Evolutionary conservation across 2,113 vertebrate genomes (phyloP), one percentile per base, ranked within the genome.

Genomic region (Jaculus jaculus): DNA sequence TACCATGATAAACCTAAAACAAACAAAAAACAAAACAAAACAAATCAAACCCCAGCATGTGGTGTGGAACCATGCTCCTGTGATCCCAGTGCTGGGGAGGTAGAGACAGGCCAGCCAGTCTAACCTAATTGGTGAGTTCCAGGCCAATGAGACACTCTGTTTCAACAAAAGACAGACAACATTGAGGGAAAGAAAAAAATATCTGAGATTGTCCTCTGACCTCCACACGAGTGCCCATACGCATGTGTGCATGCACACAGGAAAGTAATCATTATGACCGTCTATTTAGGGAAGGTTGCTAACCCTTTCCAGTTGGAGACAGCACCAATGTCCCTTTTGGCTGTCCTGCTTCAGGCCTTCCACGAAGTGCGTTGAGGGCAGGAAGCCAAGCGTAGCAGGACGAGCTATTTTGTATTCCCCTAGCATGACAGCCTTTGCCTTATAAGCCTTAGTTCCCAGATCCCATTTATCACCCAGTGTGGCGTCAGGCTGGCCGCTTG

Each of bases 231-330:
- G 30, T 51, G 20, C 2, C 51, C 66, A 32, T 20, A 80, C 26
- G 21, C 58, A 61, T 28, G n/a, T 28, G 51, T 8, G 21, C 82
- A 84, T 39, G 26, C 17, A 69, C 18, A 78, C 17, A 47, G 18
- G 68, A 54, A 54, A 54, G 69, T 91, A 75, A 95, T 92, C 84
- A 79, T 95, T 71, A 60, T 16, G 69, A 89, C 74, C 83, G 2
- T 3, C 83, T 94, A 84, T 3, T 84, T 94, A 84, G 39, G 83
- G 92, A 84, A 65, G 37, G 16, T 3, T 60, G 84, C 42, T 84
- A 92, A 82, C 85, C 94, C 94, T 96, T 79, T 86, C 9, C 92
- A 37, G 87, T 84, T 37, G 28, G 34, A 68, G 96, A 91, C 80
- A 37, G 87, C 82, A 74, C 68, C 21, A 4, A 18, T 95, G 89